Evolutionary conservation across 2,113 vertebrate species (phyloP), one percentile per base, ranked within the genome.

Genomic region (Delphinus delphis): DNA sequence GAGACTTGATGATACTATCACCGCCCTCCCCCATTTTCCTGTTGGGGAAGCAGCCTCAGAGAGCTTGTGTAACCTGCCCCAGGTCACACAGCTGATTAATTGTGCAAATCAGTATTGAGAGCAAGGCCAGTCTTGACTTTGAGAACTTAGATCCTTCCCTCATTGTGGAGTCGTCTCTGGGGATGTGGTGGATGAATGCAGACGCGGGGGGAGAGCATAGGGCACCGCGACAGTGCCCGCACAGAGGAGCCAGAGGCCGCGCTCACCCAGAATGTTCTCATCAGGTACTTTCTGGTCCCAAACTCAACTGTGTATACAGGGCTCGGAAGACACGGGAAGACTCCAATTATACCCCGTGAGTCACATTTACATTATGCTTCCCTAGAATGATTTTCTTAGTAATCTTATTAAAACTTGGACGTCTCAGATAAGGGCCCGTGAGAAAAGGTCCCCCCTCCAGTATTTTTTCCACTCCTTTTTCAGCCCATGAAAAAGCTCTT

Each of bases 401-500:
- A 44, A 91, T 96, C 86, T 91, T 92, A 97, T 89, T 95, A 95
- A 97, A 95, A 97, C 50, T 60, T 97, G 95, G 95, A 93, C 14
- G 0, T 95, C 70, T 95, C 82, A 60, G 79, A 81, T 83, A 93
- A 83, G 63, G 25, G 62, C 21, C 73, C n/a, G 18, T 55, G 53
- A 38, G 47, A 95, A 90, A 80, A 82, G 90, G 83, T 65, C 38
- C 15, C 92, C 85, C 68, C 13, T 63, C 13, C 68, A 91, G 74
- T 91, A 58, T 53, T 88, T 90, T 76, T 26, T 79, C 79, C 88
- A 55, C 76, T 67, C 88, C 84, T 83, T 97, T 94, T 84, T 87
- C 93, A 95, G 96, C 83, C 95, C 88, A 76, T 92, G 93, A 80
- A 90, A 95, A 97, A 96, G 94, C 96, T 96, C 93, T 65, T 93